Evolutionary conservation across 2,113 vertebrate genomes (phyloP), one percentile per base, ranked within the genome.

Genomic region (Malurus melanocephalus): DNA sequence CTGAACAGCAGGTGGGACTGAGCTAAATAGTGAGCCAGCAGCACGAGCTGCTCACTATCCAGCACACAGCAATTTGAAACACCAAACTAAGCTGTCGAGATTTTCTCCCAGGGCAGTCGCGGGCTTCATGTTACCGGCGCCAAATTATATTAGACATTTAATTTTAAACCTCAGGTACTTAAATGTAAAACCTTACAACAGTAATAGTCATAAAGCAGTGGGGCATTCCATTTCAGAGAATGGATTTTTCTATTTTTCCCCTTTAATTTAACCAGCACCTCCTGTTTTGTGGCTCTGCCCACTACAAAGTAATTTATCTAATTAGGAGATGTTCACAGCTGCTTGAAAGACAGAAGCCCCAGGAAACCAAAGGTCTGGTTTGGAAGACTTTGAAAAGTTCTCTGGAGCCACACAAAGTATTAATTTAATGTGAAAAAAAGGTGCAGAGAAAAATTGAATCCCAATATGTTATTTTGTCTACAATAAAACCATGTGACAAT

Each of bases 111-210:
- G 96, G 97, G 96, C 96, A 96, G 87, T 93, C 82, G 59, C 32
- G 27, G 85, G 94, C 86, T 96, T 97, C 96, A 94, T 38, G 96
- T 96, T 95, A 94, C 95, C 93, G 45, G 88, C 10, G 69, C 96
- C 96, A 97, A 97, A 97, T 97, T 91, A 95, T 96, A 97, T 96
- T 93, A 97, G 97, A 97, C 96, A 94, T 96, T 97, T 97, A 97
- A 97, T 97, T 97, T 97, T 96, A 97, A 97, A 97, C 93, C 95
- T 96, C 96, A 94, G 96, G 96, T 96, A 96, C 96, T 97, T 96
- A 96, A 95, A 97, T 94, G 95, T 91, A 95, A 97, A 97, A 95
- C 92, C 95, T 96, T 94, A 88, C 94, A 90, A 95, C 95, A 94
- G 95, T 92, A 90, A 96, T 82, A 95, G 97, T 93, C 95, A 95